Evolutionary conservation across 1,140 invertebrate species (phyloP).

Genomic region (Leptinotarsa texana): DNA sequence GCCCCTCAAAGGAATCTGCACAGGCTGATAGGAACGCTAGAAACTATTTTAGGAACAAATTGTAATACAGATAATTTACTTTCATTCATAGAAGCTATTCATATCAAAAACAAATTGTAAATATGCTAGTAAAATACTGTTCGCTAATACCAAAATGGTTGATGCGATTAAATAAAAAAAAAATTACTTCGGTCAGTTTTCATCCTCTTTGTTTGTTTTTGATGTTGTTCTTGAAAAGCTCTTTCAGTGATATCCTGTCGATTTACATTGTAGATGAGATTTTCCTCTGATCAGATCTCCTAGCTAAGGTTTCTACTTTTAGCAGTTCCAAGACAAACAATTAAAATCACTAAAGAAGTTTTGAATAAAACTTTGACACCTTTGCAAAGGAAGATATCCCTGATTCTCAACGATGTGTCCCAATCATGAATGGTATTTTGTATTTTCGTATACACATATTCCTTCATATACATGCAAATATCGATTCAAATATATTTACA

Average conservation of each 20-base stretch:
- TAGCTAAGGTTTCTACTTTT: constrained; percentile 80
- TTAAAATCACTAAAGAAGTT: constrained; percentile 87
- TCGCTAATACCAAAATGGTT: too few species aligned
- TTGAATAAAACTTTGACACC: constrained; percentile 87
- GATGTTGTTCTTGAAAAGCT: constrained; percentile 84
- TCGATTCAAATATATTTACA: too few species aligned
- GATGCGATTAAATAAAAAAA: too few species aligned
- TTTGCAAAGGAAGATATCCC: constrained; percentile 98
- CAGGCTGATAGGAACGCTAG: too few species aligned
- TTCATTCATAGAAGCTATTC: too few species aligned
- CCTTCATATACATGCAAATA: too few species aligned
- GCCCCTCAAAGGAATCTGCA: too few species aligned
- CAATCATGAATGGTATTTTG: constrained; percentile 57
- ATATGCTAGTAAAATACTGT: too few species aligned
- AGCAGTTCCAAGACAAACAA: constrained; percentile 72
- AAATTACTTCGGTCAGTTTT: constrained; percentile 43
- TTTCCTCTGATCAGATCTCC: constrained; percentile 82
- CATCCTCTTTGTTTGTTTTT: constrained; percentile 63
- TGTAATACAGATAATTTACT: too few species aligned
- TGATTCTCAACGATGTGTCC: constrained; percentile 90
- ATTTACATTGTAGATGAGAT: constrained; percentile 81
- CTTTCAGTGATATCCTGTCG: constrained; percentile 74
- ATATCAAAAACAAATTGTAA: too few species aligned
- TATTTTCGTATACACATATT: too few species aligned
- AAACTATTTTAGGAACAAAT: too few species aligned